Base-by-base conservation (phyloP, 1,140 invertebrate species). In the Pseudachorutes palmiensis region DNA sequence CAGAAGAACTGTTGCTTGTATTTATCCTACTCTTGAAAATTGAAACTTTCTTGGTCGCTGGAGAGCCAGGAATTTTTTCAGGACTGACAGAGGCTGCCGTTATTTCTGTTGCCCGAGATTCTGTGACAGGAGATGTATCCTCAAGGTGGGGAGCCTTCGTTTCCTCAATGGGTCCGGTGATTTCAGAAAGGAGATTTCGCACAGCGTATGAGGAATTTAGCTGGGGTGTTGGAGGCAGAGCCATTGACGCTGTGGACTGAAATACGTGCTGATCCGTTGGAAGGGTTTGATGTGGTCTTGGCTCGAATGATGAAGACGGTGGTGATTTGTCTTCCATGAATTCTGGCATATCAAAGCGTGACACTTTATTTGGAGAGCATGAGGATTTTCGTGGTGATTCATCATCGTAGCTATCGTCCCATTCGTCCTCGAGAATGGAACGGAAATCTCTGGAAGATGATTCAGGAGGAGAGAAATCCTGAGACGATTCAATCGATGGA, bases 11-110 rank as follows among this genome's bases (percentile, higher is more conserved):
- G 5, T 5, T 22, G 24, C 12, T 26, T 30, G 64, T 12, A 33
- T 64, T 55, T 49, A 60, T 49, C 59, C 90, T 83, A 75, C 89
- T 91, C 76, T 94, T 93, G 75, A 94, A 94, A 76, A 94, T 92
- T 74, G 89, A 91, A 58, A 88, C 88, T 76, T 92, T 91, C 75
- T 90, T 91, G 66, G 87, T 85, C 0, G 84, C 84, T 62, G 86
- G 26, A 0, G 64, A 49, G 14, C 12, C 3, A 14, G 30, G 5
- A 3, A 14, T 22, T 33, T 63, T 63, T 63, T 22, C 41, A 24
- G 30, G 30, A 3, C 9, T 19, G 31, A 12, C n/a, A n/a, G n/a
- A n/a, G n/a, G n/a, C n/a, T n/a, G n/a, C n/a, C n/a, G n/a, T n/a
- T n/a, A n/a, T n/a, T n/a, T n/a, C n/a, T n/a, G n/a, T n/a, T n/a